Percentiles rank a stretch among this genome's conserved stretches.
Conservation (phyloP, 2,113 vertebrate genomes). For the Meriones unguiculatus region DNA sequence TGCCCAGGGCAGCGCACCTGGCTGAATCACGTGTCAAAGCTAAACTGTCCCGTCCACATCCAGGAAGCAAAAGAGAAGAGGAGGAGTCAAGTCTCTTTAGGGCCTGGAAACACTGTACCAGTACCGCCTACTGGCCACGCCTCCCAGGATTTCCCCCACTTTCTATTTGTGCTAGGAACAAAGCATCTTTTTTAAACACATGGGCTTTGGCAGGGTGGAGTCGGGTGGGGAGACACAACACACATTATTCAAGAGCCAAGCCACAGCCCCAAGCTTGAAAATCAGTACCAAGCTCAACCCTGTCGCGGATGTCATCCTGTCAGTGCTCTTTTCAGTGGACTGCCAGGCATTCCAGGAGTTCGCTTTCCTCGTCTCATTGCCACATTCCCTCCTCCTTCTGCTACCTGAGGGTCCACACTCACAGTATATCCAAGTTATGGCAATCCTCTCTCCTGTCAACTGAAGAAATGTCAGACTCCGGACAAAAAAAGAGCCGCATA, state of each 20-base stretch:
- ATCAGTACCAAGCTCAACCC: not conserved
- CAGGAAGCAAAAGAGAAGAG: not conserved
- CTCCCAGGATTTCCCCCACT: not conserved
- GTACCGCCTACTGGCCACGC: not conserved
- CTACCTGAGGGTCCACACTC: not conserved
- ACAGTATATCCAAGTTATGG: not conserved
- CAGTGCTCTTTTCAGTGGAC: not conserved
- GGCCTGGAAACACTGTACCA: not conserved
- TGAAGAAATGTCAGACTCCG: conserved; percentile 9
- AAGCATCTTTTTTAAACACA: not conserved
- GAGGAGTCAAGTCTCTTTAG: not conserved
- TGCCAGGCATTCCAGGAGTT: not conserved
- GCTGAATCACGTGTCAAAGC: not conserved
- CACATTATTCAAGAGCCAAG: not conserved
- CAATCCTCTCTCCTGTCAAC: not conserved
- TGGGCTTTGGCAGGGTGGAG: not conserved
- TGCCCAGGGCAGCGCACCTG: not conserved
- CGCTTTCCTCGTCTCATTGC: not conserved
- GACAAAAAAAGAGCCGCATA: not conserved
- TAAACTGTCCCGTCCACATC: not conserved
- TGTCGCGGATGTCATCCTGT: not conserved
- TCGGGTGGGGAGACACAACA: not conserved
- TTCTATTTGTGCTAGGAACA: not conserved
- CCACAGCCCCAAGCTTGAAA: not conserved
- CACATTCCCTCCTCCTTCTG: not conserved